Conservation (phyloP, 2,113 vertebrate species). For the Gallinago undulata region DNA sequence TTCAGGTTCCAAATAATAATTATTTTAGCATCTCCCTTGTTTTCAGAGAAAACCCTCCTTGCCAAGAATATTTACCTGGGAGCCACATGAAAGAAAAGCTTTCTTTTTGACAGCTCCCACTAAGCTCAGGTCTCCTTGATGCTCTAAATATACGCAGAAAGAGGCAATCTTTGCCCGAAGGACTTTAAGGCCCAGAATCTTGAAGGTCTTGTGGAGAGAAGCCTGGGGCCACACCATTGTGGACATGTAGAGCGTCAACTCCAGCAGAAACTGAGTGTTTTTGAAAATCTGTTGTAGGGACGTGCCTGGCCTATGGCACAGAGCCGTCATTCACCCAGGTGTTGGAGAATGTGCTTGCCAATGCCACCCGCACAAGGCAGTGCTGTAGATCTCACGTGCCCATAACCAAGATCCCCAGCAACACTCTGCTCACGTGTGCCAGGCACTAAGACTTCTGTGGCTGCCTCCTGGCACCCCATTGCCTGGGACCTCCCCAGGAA, state of each 20-base stretch:
- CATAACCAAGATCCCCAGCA: fast-evolving
- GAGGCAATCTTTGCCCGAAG: neutral
- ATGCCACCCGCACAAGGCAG: neutral
- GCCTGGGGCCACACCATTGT: neutral
- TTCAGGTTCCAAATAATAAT: neutral
- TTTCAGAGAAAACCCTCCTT: neutral
- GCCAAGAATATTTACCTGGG: neutral
- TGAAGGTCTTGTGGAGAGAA: neutral
- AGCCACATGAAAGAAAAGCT: neutral
- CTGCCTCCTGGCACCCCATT: neutral
- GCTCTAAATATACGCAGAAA: neutral
- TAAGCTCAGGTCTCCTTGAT: neutral
- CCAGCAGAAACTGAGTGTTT: neutral
- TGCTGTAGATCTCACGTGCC: neutral
- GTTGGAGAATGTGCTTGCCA: neutral
- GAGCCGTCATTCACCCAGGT: fast-evolving
- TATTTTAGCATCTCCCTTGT: neutral
- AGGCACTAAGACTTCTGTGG: neutral
- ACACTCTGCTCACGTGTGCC: fast-evolving
- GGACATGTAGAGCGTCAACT: neutral
- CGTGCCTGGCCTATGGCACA: fast-evolving
- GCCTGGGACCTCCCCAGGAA: neutral
- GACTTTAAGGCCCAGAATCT: neutral
- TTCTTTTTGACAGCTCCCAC: neutral
- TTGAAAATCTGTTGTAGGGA: neutral